Evolutionary conservation across 1,140 invertebrate species (phyloP).

Genomic region (Diachasmimorpha longicaudata): DNA sequence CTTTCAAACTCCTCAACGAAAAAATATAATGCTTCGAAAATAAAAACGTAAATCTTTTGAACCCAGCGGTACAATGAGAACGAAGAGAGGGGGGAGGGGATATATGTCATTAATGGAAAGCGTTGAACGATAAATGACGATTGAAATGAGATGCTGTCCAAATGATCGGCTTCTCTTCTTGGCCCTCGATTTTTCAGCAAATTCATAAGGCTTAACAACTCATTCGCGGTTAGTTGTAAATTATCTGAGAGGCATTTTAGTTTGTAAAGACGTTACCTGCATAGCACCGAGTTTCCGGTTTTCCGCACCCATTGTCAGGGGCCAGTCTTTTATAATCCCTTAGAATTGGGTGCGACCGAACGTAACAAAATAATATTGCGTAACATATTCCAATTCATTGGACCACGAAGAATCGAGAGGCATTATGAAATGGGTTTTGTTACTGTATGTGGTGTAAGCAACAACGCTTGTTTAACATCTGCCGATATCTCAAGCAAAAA

Average conservation of each 20-base stretch:
- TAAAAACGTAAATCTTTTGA: constrained; percentile 42
- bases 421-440: constrained; percentile 13
- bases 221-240: background rate
- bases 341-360: background rate
- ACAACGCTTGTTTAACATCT: constrained; percentile 27
- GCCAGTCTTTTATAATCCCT: background rate
- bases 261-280: background rate
- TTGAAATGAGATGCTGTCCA: background rate
- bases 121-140: background rate
- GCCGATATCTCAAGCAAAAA: background rate
- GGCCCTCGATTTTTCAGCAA: background rate
- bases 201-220: background rate
- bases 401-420: constrained; percentile 37
- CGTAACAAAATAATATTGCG: constrained; percentile 42
- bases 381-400: constrained; percentile 46
- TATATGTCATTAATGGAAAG: background rate
- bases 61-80: constrained; percentile 7
- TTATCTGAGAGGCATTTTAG: background rate
- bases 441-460: constrained; percentile 32
- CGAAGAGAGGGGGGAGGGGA: background rate
- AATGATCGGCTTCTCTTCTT: background rate
- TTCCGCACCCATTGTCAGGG: constrained; percentile 31
- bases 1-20: constrained; percentile 36
- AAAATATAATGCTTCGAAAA: constrained; percentile 52
- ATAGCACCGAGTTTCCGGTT: constrained; percentile 25